Base-by-base conservation (phyloP, 1,140 invertebrate species). In the Drosophila mayri region DNA sequence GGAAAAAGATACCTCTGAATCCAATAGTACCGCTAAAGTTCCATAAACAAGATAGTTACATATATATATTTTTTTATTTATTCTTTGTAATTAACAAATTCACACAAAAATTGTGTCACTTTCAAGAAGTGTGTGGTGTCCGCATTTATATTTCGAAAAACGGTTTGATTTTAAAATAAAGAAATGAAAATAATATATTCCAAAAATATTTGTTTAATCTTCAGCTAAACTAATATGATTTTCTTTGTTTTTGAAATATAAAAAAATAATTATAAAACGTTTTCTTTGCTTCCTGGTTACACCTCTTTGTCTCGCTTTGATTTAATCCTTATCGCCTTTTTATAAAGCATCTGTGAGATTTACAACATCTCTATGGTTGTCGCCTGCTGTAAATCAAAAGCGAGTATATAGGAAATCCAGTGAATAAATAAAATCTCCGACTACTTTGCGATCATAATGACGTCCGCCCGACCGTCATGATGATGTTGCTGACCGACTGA, bases 321-420 rank as follows among this genome's bases (percentile, higher is more conserved):
- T 40, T 71, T 30, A 71, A 60, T 72, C 43, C 68, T 58, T 72
- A 72, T 71, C 68, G 35, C 28, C 9, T 11, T 35, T 54, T 25
- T 5, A 63, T 43, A 52, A 40, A 37, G 25, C 43, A 68, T 54
- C 47, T 54, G 20, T 30, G 4, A 37, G 46, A 68, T 44, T 52
- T 59, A 41, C 30, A n/a, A 57, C n/a, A 47, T 41, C 22, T 22
- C 38, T 35, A 57, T 55, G 65, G 60, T 60, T 82, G 74, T 58
- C 46, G 30, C 28, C 43, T 37, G 44, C n/a, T 50, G 41, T 52
- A 2, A 16, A 12, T 61, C 20, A 37, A n/a, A 30, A 12, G 44
- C 28, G 38, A 57, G 80, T 77, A 87, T 77, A 87, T 84, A 87
- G 83, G 84, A 87, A 87, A 60, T 80, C 38, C 38, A 79, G 54